These are phyloP conservation scores for Scaptomyza reducta DNA, from an alignment of 2,888 invertebrate genomes.

Conservation along the genomic window DNA sequence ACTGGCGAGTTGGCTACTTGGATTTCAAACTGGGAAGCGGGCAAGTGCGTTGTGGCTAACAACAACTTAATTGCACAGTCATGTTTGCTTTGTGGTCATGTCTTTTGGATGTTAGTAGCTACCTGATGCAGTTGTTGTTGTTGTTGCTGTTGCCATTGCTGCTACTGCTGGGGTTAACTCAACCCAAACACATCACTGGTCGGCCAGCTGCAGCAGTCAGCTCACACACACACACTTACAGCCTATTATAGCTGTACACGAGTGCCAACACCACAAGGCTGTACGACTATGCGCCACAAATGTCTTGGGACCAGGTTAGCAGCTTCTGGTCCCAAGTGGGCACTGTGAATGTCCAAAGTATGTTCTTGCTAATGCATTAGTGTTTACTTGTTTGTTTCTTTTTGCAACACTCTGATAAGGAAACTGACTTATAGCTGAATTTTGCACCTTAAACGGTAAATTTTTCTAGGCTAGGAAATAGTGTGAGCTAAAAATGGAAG, in stretches of 20 bases:
- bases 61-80: conserved; percentile 82
- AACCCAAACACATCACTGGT: conserved; percentile 30
- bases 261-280: conserved; percentile 36
- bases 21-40: conserved; percentile 28
- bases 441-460: not conserved
- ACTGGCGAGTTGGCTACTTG: conserved; percentile 10
- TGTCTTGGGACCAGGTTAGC: conserved; percentile 5
- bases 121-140: conserved; percentile 62
- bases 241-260: conserved; percentile 33
- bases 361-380: conserved; percentile 13
- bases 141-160: conserved; percentile 13
- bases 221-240: conserved; percentile 8
- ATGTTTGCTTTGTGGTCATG: conserved; percentile 71
- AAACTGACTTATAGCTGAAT: not conserved
- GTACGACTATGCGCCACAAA: not conserved
- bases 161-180: conserved; percentile 41
- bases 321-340: conserved; percentile 3
- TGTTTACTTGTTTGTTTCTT: not conserved
- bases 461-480: not conserved
- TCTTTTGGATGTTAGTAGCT: conserved; percentile 38
- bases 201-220: conserved; percentile 13
- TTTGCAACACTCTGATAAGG: not conserved
- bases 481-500: not conserved
- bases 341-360: not conserved
- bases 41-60: conserved; percentile 54